Evolutionary conservation across 1,140 invertebrate species (phyloP).

Genomic region (Papilio machaon): DNA sequence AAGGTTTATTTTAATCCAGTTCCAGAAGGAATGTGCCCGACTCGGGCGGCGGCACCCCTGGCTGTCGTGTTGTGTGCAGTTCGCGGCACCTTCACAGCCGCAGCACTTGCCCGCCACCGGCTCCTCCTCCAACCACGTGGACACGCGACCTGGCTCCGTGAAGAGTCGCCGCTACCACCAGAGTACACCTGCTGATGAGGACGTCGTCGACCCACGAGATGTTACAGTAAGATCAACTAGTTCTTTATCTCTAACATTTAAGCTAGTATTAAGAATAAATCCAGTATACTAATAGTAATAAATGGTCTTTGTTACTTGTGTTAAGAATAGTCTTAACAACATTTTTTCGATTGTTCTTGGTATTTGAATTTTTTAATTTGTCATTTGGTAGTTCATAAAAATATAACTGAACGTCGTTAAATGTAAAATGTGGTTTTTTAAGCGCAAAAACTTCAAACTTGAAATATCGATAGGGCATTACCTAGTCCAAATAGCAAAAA

Average conservation of each 20-base stretch:
- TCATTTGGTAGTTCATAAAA: background rate
- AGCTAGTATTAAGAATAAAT: too few species aligned
- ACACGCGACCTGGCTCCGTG: constrained; percentile 64
- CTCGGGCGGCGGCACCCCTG: constrained; percentile 69
- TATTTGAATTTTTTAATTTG: background rate
- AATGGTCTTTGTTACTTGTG: background rate
- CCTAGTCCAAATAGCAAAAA: background rate
- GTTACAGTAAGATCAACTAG: constrained; percentile 61
- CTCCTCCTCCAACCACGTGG: constrained; percentile 59
- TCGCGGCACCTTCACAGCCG: constrained; percentile 53
- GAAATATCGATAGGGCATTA: background rate
- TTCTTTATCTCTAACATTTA: background rate
- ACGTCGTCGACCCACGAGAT: constrained; percentile 66
- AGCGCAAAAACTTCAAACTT: too few species aligned
- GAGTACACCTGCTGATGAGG: constrained; percentile 57
- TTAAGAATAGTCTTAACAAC: background rate
- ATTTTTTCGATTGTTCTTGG: background rate
- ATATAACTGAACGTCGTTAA: background rate
- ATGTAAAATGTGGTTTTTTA: background rate
- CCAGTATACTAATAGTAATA: too few species aligned
- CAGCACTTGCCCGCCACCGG: constrained; percentile 52
- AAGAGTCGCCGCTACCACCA: constrained; percentile 69
- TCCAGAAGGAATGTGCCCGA: constrained; percentile 75
- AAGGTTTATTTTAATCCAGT: constrained; percentile 48
- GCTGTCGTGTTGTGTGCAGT: constrained; percentile 71